Evolutionary conservation across 2,113 vertebrate species (phyloP), one percentile per base, ranked within the genome.

Genomic region (Daphoenositta chrysoptera): DNA sequence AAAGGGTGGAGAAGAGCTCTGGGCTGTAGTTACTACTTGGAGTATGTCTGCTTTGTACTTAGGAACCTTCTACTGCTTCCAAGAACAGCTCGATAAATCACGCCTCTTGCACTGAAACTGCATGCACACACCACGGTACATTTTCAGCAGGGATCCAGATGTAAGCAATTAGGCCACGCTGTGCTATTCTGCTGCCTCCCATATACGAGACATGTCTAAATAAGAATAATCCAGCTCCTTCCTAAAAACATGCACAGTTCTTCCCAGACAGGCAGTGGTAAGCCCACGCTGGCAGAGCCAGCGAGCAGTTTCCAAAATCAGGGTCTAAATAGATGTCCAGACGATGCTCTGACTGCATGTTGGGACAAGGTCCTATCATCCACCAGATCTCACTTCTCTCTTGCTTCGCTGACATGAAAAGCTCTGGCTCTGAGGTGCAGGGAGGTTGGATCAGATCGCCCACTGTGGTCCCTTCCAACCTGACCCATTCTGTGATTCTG

Each of bases 51-150:
- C 23, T 95, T 84, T 90, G 54, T 90, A 80, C 83, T 91, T 16
- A 44, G 83, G 78, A 63, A 77, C 31, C 57, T 20, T 33, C 39
- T 57, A 17, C 83, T 56, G 95, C 76, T 95, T 87, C 58, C 86
- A 91, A 94, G 97, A 97, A 95, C 91, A 96, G 91, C 75, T 93
- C 63, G 70, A 87, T 75, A 97, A 96, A 95, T 93, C 93, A 58
- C 37, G 64, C 47, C 17, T 48, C 85, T 89, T 97, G 68, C 89
- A 92, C 68, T 42, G 51, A 23, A 96, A 78, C 93, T 83, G 70
- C 82, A 13, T 70, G 53, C 40, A 86, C 80, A 91, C 80, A 70
- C 37, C 66, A 39, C 88, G 68, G 80, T 44, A 94, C 47, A 2
- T 76, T 94, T 83, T 54, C 84, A 87, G 70, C 44, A 40, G 66